Base-by-base conservation (phyloP, 2,888 invertebrate genomes). In the Prosapia bicincta region DNA sequence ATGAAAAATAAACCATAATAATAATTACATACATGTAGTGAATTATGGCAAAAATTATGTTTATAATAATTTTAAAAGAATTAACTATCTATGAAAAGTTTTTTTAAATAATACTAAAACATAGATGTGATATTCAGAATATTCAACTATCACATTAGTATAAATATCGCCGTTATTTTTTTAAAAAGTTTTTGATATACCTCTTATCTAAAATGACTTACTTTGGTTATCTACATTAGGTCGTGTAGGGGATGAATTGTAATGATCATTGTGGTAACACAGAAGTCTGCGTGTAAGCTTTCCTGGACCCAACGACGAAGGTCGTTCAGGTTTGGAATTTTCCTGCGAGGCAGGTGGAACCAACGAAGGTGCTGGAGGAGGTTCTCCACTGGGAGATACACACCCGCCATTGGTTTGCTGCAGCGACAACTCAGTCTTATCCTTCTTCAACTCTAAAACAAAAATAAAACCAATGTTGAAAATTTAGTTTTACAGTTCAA, bases 391-490 rank as follows among this genome's bases (percentile, higher is more conserved):
- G 81, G 79, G 80, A 15, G 78, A 78, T 20, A 74, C 71, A 65
- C 75, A 77, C n/a, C 73, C 79, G 43, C 72, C 78, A 72, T 65
- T 76, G 69, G 69, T 80, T 79, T 78, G 81, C 79, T 78, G 79
- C 79, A 79, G 80, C 73, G 30, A 83, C 82, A 30, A 87, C 84
- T 95, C 95, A 91, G 92, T 92, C 90, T 94, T 95, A 88, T 95
- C 94, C 91, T 94, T 95, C 90, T 94, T 93, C 90, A 94, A 93
- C 91, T 95, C 95, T 95, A 91, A 38, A 91, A 91, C 69, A 70
- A 65, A 25, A 66, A 26, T 38, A 1, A 70, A 32, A 20, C 28
- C 24, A 54, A 38, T 13, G 15, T 38, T n/a, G n/a, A n/a, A n/a
- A n/a, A n/a, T n/a, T n/a, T n/a, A n/a, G n/a, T n/a, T n/a, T n/a